phyloP scores from a whole-genome alignment of 1,140 invertebrate species.

The Temnothorax nylanderi region DNA sequence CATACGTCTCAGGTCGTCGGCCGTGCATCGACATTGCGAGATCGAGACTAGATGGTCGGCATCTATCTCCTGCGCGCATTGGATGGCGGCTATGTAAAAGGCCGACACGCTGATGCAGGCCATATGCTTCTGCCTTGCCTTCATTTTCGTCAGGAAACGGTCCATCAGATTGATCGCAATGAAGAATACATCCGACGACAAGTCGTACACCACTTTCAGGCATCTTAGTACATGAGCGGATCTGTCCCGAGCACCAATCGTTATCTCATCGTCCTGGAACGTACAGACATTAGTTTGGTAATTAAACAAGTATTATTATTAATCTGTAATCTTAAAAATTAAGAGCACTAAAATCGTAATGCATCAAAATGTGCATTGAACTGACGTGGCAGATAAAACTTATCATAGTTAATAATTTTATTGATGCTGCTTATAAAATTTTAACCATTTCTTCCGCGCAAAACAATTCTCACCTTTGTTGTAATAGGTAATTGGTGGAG shows the following conservation, averaged over 20 bases:
- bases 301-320: neutral
- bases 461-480: slow-evolving; percentile 56
- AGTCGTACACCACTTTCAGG: slow-evolving; percentile 93
- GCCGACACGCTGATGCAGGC: slow-evolving; percentile 90
- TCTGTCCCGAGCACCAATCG: slow-evolving; percentile 90
- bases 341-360: neutral
- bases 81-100: slow-evolving; percentile 88
- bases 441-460: neutral
- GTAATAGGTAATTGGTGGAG: slow-evolving; percentile 86
- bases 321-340: slow-evolving; percentile 1
- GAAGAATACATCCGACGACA: slow-evolving; percentile 92
- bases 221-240: slow-evolving; percentile 92
- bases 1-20: slow-evolving; percentile 91
- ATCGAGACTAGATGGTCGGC: slow-evolving; percentile 86
- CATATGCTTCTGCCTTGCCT: slow-evolving; percentile 89
- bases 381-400: neutral
- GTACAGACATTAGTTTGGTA: neutral
- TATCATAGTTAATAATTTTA: neutral
- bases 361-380: neutral
- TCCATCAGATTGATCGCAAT: slow-evolving; percentile 92
- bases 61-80: slow-evolving; percentile 82
- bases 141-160: slow-evolving; percentile 91
- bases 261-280: slow-evolving; percentile 88
- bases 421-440: neutral
- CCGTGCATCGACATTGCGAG: slow-evolving; percentile 91